Conservation (phyloP, 2,113 vertebrate genomes). For the Haliaeetus leucogaster region DNA sequence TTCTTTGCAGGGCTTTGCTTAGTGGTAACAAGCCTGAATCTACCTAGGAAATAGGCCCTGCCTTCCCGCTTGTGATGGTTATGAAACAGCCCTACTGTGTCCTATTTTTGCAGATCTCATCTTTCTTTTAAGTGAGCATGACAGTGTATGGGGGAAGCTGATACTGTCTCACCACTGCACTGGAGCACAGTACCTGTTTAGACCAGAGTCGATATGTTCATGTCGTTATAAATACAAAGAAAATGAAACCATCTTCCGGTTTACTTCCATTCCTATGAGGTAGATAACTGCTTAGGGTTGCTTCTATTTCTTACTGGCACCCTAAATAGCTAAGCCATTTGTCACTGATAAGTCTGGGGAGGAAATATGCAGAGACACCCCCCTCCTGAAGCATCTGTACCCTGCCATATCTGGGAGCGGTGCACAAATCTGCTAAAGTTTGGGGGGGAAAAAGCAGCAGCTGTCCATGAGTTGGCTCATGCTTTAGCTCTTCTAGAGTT, state of each 20-base stretch:
- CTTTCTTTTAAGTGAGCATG: neutral
- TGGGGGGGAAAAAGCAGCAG: neutral
- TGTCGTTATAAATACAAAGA: rapidly evolving
- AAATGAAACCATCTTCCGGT: neutral
- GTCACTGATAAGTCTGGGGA: neutral
- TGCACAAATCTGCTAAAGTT: neutral
- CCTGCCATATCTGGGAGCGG: neutral
- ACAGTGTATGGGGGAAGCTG: neutral
- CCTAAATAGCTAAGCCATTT: neutral
- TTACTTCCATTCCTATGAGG: neutral
- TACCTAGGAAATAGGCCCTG: neutral
- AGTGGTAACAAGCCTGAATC: neutral
- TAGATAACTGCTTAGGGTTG: neutral
- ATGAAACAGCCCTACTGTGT: neutral
- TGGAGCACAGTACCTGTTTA: neutral
- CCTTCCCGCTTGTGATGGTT: neutral
- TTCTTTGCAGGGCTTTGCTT: neutral
- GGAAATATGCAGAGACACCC: neutral
- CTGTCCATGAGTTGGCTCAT: neutral
- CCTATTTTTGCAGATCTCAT: neutral
- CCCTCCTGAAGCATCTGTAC: neutral
- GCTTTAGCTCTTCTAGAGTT: neutral
- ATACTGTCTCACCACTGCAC: neutral
- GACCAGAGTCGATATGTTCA: neutral
- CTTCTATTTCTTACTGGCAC: neutral